Conservation (phyloP, 2,113 vertebrate species). For the Tachysurus vachellii region DNA sequence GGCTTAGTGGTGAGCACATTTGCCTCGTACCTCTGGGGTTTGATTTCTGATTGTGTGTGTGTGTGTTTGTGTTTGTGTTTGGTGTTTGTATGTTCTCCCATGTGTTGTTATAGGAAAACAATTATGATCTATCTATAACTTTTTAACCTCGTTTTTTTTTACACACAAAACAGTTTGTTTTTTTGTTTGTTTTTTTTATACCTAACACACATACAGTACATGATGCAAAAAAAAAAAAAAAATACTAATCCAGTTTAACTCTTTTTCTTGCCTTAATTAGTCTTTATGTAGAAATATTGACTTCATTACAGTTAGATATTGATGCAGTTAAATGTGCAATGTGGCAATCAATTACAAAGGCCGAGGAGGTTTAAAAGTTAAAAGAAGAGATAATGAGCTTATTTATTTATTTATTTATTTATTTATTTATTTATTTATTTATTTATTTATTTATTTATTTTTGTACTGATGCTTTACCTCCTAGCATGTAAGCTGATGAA, state of each 20-base stretch:
- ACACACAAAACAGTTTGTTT: not conserved
- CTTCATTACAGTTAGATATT: conserved; percentile 14
- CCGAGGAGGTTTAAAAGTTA: conserved; percentile 8
- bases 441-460: not conserved
- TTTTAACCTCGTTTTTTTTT: not conserved
- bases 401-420: too few relatives aligned
- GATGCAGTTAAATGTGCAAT: conserved; percentile 8
- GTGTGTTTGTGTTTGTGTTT: too few relatives aligned
- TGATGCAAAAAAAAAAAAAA: not conserved
- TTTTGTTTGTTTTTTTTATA: not conserved
- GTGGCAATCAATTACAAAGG: conserved; percentile 12
- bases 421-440: not conserved
- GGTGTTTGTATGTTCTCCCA: too few relatives aligned
- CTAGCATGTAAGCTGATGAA: not conserved
- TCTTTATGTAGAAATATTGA: conserved; percentile 18
- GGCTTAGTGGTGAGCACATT: too few relatives aligned
- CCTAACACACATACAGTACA: too few relatives aligned
- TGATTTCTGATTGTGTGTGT: too few relatives aligned
- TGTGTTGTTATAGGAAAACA: not conserved
- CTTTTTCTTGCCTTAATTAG: not conserved
- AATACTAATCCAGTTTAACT: not conserved
- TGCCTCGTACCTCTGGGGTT: too few relatives aligned
- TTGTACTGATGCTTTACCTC: not conserved
- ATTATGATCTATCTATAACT: not conserved
- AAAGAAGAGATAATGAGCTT: not conserved